Conservation (phyloP, 2,888 invertebrate species). For the Chymomyza fuscimana region DNA sequence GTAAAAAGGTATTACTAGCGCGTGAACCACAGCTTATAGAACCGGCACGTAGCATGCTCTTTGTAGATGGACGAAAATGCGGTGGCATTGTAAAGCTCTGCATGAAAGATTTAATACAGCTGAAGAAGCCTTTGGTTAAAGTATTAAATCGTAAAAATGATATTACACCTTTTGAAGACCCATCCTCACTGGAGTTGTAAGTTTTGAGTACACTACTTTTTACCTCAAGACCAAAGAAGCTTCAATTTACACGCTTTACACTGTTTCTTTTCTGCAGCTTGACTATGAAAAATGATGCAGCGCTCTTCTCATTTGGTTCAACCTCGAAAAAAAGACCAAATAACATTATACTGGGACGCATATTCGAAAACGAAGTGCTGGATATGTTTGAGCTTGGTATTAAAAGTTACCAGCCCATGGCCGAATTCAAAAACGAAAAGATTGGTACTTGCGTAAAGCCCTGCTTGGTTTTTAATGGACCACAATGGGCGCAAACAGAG, state of each 20-base stretch:
- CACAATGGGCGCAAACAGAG: conserved; percentile 90
- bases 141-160: conserved; percentile 91
- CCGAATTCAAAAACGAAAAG: conserved; percentile 89
- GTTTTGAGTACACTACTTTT: conserved; percentile 48
- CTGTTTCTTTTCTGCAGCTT: conserved; percentile 79
- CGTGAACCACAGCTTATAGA: conserved; percentile 94
- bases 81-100: conserved; percentile 85
- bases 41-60: conserved; percentile 90
- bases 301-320: conserved; percentile 93
- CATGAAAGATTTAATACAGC: conserved; percentile 91
- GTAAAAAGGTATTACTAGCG: conserved; percentile 89
- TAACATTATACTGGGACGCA: conserved; percentile 93
- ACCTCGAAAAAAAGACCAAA: conserved; percentile 97
- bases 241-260: too few relatives aligned
- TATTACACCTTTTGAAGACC: conserved; percentile 95
- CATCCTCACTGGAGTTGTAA: conserved; percentile 88
- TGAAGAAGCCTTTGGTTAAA: conserved; percentile 92
- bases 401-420: conserved; percentile 88
- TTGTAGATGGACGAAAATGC: conserved; percentile 91
- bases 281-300: conserved; percentile 91
- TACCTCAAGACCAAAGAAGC: too few relatives aligned
- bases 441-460: conserved; percentile 92
- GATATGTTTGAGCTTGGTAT: conserved; percentile 98
- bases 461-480: conserved; percentile 94
- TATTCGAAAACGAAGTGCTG: conserved; percentile 92